A percentile compares a stretch with the other conserved stretches of the same genome.
phyloP scores from a whole-genome alignment of 2,888 invertebrate species.

The Drosophila pullipes region DNA sequence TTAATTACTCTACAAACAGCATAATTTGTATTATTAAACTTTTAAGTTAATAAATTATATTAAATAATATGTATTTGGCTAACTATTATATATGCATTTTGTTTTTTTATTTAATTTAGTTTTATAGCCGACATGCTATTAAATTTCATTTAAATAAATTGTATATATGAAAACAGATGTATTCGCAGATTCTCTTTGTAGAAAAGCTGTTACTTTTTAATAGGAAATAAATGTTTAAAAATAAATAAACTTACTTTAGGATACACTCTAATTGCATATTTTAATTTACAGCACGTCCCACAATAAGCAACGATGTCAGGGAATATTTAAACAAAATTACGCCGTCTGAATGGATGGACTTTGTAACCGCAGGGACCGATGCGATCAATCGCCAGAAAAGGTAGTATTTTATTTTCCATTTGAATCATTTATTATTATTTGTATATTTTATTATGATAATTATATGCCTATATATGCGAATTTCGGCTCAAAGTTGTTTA shows the following conservation, averaged over 20 bases:
- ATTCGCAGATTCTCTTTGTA: not conserved
- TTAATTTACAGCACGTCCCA: conserved; percentile 33
- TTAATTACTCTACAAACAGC: not conserved
- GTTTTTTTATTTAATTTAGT: not conserved
- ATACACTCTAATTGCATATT: not conserved
- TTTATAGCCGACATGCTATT: not conserved
- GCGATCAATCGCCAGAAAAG: conserved; percentile 65
- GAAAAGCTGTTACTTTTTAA: not conserved
- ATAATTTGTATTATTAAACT: not conserved
- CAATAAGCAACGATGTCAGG: conserved; percentile 34
- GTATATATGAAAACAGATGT: not conserved
- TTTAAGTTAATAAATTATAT: not conserved
- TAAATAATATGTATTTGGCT: not conserved
- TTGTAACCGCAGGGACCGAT: conserved; percentile 59
- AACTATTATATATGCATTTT: not conserved
- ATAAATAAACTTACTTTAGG: not conserved
- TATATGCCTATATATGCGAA: not conserved
- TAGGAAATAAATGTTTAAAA: not conserved
- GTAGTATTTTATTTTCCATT: conserved; percentile 32
- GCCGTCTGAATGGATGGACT: conserved; percentile 54
- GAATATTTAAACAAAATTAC: conserved; percentile 48
- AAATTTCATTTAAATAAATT: not conserved
- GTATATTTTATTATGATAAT: too few relatives aligned
- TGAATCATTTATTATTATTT: not conserved
- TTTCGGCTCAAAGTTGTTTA: not conserved